Percentiles rank a stretch among this genome's conserved stretches.
phyloP scores from a whole-genome alignment of 2,797 vertebrate genomes.

The Arctocebus calabarensis region DNA sequence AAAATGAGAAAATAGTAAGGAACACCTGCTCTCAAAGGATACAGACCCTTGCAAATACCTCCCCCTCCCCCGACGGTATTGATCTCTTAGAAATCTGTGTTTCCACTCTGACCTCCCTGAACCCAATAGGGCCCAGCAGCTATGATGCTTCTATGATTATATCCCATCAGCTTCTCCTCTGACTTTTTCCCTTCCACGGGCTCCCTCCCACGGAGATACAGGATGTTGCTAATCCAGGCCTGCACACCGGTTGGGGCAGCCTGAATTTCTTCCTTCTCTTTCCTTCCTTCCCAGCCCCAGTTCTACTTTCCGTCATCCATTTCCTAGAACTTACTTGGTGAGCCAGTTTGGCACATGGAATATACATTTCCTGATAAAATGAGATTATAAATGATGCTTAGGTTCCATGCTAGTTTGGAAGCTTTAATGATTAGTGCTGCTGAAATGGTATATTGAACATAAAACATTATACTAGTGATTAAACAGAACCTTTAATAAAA shows the following conservation, averaged over 20 bases:
- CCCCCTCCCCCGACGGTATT: neutral
- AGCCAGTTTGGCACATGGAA: neutral
- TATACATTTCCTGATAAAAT: slow-evolving; percentile 42
- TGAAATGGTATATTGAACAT: slow-evolving; percentile 30
- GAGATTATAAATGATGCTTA: slow-evolving; percentile 7
- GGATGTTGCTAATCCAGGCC: too few species aligned
- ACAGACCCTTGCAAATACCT: neutral
- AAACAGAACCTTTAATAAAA: slow-evolving; percentile 64
- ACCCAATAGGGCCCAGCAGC: neutral
- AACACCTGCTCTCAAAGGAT: neutral
- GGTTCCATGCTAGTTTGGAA: neutral
- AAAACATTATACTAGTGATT: slow-evolving; percentile 55
- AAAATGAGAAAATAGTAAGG: slow-evolving; percentile 27
- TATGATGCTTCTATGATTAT: neutral
- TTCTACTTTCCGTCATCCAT: neutral
- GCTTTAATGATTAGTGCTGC: slow-evolving; percentile 35
- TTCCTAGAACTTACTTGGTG: slow-evolving; percentile 45
- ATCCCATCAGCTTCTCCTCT: neutral
- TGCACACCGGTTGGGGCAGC: neutral
- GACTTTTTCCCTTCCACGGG: neutral
- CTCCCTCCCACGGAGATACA: neutral
- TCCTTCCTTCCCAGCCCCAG: neutral
- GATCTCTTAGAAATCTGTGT: neutral
- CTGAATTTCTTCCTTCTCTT: neutral
- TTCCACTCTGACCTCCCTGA: neutral